Evolutionary conservation across 2,113 vertebrate species (phyloP).

Genomic region (Paraplagusia blochii): DNA sequence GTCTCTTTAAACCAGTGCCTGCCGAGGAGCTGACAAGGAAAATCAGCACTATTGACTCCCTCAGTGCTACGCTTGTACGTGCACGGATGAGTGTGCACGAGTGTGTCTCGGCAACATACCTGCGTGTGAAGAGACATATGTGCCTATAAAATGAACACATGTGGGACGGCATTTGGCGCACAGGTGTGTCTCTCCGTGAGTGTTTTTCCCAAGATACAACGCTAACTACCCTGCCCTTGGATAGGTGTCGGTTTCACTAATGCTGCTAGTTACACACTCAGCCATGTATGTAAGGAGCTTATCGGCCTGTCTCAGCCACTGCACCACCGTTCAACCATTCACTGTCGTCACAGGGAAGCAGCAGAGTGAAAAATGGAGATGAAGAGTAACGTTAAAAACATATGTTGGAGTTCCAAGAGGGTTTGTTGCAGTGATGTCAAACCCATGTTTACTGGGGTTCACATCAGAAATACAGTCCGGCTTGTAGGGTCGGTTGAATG

Average conservation of each 20-base stretch:
- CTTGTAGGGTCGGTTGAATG: too few species aligned
- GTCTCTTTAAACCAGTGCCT: conserved; percentile 97
- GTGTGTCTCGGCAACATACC: conserved; percentile 62
- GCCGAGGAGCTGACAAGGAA: conserved; percentile 82
- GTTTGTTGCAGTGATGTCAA: too few species aligned
- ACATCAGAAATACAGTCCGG: too few species aligned
- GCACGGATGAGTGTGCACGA: conserved; percentile 65
- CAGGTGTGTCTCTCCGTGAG: conserved; percentile 26
- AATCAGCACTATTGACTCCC: conserved; percentile 91
- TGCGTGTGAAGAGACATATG: conserved; percentile 28
- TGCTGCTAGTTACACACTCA: conserved; percentile 86
- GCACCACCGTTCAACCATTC: conserved; percentile 38
- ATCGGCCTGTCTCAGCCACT: conserved; percentile 61
- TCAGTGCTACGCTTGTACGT: conserved; percentile 73
- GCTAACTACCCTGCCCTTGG: conserved; percentile 72
- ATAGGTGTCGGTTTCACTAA: conserved; percentile 86
- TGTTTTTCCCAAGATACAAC: conserved; percentile 20
- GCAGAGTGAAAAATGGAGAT: conserved; percentile 51
- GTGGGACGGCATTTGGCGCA: conserved; percentile 24
- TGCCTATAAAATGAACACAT: conserved; percentile 40
- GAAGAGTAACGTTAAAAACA: conserved; percentile 34
- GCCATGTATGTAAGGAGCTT: conserved; percentile 72
- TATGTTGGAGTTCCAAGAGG: conserved; percentile 13
- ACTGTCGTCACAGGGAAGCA: conserved; percentile 39
- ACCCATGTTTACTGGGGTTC: too few species aligned